Conservation (phyloP, 2,113 vertebrate species). For the Stigmatopora nigra region DNA sequence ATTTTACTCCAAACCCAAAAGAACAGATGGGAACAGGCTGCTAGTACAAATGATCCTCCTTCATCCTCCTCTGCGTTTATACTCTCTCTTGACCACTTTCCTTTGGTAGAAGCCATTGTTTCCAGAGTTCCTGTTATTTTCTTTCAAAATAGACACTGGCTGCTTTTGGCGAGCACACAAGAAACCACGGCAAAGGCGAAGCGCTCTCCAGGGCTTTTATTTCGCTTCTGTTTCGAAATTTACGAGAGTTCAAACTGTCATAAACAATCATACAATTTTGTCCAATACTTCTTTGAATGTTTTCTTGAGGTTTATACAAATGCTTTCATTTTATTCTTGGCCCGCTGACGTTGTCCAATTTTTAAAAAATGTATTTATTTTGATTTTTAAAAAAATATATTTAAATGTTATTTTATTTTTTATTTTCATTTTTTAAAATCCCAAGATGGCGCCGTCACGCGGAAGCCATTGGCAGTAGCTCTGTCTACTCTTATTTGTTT, state of each 20-base stretch:
- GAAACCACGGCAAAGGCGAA: background rate
- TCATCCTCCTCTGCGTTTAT: constrained; percentile 42
- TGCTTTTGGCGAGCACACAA: constrained; percentile 1
- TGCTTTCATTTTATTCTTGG: background rate
- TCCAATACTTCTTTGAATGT: no score
- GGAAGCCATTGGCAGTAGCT: no score
- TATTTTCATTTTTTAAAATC: no score
- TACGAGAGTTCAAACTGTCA: background rate
- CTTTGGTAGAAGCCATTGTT: constrained; percentile 47
- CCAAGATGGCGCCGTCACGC: no score
- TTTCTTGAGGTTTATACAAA: background rate
- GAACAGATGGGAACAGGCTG: constrained; percentile 31
- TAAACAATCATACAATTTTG: no score
- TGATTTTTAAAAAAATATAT: no score
- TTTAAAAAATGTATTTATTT: no score
- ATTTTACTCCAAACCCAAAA: constrained; percentile 20
- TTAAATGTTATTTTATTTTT: no score
- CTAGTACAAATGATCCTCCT: constrained; percentile 30
- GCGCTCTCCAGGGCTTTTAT: background rate
- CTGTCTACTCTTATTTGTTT: no score
- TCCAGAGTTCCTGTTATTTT: constrained; percentile 52
- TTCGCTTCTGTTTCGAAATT: background rate
- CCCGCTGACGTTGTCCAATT: no score
- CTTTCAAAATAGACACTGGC: constrained; percentile 46
- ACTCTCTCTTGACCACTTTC: constrained; percentile 30